phyloP scores from a whole-genome alignment of 1,140 invertebrate species.

The Hestina assimilis region DNA sequence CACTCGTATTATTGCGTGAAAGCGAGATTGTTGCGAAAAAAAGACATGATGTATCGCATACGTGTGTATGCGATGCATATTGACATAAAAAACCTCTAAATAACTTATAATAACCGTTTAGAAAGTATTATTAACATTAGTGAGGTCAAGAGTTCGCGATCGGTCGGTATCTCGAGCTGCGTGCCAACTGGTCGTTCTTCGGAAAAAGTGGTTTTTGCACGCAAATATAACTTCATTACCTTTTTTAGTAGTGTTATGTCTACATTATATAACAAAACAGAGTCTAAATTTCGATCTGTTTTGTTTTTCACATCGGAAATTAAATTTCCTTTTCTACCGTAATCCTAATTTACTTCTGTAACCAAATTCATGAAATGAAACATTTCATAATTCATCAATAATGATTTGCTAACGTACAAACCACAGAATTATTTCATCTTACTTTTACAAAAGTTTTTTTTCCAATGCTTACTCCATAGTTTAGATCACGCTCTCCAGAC shows the following conservation, averaged over 20 bases:
- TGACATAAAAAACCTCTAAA: slow-evolving; percentile 29
- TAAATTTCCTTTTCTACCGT: too few species aligned
- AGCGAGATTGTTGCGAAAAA: slow-evolving; percentile 49
- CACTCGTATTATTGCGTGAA: slow-evolving; percentile 38
- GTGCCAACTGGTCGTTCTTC: slow-evolving; percentile 9
- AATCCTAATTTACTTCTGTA: too few species aligned
- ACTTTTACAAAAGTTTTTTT: too few species aligned
- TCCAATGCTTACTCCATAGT: too few species aligned
- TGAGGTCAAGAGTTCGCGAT: slow-evolving; percentile 48
- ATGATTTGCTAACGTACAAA: too few species aligned
- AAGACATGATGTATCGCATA: slow-evolving; percentile 47
- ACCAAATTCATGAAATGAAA: too few species aligned
- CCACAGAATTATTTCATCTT: too few species aligned
- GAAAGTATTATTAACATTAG: slow-evolving; percentile 60
- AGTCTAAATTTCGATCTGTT: too few species aligned
- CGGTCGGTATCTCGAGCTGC: slow-evolving; percentile 28
- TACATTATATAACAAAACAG: too few species aligned
- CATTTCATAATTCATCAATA: too few species aligned
- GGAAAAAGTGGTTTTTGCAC: background rate
- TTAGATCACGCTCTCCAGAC: too few species aligned
- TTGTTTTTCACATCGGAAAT: too few species aligned
- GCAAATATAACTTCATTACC: background rate
- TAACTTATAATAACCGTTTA: slow-evolving; percentile 45
- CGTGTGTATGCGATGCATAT: slow-evolving; percentile 30
- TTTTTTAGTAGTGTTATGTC: background rate